Percentiles rank a stretch among this genome's conserved stretches.
These are phyloP conservation scores for Hyalella azteca DNA, from an alignment of 2,888 invertebrate genomes.

Conservation along the genomic window DNA sequence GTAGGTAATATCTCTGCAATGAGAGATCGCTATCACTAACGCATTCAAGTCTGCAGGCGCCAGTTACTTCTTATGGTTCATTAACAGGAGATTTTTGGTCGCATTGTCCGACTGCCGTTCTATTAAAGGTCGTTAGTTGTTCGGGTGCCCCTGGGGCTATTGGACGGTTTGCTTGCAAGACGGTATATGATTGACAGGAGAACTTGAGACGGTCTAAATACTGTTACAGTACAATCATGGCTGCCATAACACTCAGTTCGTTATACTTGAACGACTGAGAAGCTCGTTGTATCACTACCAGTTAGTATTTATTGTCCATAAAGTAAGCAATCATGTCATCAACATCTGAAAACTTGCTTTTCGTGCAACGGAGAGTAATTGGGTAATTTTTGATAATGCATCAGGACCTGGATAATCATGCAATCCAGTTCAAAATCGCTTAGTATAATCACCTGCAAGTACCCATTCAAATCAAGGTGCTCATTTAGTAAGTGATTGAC, in stretches of 20 bases:
- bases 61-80: neutral
- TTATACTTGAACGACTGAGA: neutral
- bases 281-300: neutral
- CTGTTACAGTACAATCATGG: no score
- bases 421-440: no score
- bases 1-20: conserved; percentile 11
- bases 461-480: neutral
- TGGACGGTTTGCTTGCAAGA: neutral
- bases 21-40: conserved; percentile 25
- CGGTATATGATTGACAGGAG: no score
- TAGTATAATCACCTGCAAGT: neutral
- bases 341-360: no score
- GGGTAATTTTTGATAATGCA: no score
- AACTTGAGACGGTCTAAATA: no score
- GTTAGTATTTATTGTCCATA: neutral
- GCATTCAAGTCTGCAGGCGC: conserved; percentile 27
- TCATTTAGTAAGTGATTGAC: no score
- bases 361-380: no score
- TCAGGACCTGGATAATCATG: no score
- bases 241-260: no score
- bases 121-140: neutral
- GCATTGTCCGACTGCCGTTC: neutral
- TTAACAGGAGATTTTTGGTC: neutral
- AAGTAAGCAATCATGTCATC: conserved; percentile 1
- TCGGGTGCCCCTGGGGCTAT: neutral